phyloP scores from a whole-genome alignment of 2,797 vertebrate genomes.

The Rousettus madagascariensis region DNA sequence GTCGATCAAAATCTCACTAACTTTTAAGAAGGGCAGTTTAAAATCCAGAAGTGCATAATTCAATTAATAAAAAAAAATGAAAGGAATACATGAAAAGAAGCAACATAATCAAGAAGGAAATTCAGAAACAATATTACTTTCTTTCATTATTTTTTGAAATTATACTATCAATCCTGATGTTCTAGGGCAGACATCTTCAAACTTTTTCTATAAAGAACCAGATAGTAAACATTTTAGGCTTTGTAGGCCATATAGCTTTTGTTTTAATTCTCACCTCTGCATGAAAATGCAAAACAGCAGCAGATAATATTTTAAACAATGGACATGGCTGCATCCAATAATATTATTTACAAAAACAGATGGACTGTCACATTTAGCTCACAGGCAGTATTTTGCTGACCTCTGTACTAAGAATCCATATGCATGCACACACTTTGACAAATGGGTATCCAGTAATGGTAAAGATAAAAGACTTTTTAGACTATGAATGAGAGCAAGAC shows the following conservation, averaged over 20 bases:
- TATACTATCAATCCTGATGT: background rate
- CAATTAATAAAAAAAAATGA: background rate
- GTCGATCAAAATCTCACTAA: background rate
- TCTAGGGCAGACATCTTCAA: background rate
- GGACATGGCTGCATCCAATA: background rate
- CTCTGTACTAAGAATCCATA: background rate
- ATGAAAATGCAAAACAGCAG: slow-evolving; percentile 11
- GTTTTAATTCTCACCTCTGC: background rate
- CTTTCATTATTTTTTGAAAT: background rate
- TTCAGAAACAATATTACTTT: background rate
- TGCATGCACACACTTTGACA: background rate
- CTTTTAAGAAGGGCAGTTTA: background rate
- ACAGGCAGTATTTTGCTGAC: background rate
- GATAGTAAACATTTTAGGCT: background rate
- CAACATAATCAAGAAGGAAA: background rate
- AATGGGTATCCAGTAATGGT: background rate
- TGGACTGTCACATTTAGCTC: background rate
- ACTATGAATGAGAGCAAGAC: background rate
- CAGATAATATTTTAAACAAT: background rate
- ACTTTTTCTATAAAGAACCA: background rate
- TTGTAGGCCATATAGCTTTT: background rate
- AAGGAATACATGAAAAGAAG: background rate
- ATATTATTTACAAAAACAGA: background rate
- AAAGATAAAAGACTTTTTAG: background rate
- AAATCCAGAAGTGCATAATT: background rate